phyloP scores from a whole-genome alignment of 2,888 invertebrate genomes.

The Patella depressa region DNA sequence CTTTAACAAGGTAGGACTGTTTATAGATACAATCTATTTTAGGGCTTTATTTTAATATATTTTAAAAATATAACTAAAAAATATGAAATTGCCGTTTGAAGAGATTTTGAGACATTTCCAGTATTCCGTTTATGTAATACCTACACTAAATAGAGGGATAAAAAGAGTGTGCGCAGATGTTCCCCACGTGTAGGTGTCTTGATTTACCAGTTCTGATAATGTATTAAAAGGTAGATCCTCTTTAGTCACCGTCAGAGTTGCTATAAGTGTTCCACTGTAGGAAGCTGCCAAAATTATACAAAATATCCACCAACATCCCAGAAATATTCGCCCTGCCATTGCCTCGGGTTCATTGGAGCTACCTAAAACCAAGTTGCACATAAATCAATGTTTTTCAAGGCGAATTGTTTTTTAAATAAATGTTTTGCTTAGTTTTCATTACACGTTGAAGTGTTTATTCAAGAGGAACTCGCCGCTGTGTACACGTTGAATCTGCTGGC shows the following conservation, averaged over 20 bases:
- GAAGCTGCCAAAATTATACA: not conserved
- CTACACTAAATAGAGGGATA: not conserved
- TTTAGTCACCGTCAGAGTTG: not conserved
- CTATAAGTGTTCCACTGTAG: constrained; percentile 2
- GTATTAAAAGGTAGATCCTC: not conserved
- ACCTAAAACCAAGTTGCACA: not conserved
- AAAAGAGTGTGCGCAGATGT: not conserved
- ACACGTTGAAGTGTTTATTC: too few species aligned
- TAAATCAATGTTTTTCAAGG: too few species aligned
- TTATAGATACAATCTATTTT: too few species aligned
- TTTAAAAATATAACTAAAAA: too few species aligned
- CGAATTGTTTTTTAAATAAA: too few species aligned
- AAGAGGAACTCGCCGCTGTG: too few species aligned
- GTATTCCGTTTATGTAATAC: not conserved
- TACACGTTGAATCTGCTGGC: too few species aligned
- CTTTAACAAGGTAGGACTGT: too few species aligned
- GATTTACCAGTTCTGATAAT: not conserved
- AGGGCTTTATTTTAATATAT: too few species aligned
- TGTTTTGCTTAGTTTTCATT: too few species aligned
- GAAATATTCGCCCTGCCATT: not conserved
- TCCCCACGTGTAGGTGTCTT: not conserved
- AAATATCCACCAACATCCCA: not conserved
- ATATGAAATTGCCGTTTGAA: too few species aligned
- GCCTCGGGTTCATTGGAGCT: not conserved
- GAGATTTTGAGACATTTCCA: too few species aligned